These are phyloP conservation scores for Aphodius sticticus DNA, from an alignment of 2,888 invertebrate species.

Conservation along the genomic window DNA sequence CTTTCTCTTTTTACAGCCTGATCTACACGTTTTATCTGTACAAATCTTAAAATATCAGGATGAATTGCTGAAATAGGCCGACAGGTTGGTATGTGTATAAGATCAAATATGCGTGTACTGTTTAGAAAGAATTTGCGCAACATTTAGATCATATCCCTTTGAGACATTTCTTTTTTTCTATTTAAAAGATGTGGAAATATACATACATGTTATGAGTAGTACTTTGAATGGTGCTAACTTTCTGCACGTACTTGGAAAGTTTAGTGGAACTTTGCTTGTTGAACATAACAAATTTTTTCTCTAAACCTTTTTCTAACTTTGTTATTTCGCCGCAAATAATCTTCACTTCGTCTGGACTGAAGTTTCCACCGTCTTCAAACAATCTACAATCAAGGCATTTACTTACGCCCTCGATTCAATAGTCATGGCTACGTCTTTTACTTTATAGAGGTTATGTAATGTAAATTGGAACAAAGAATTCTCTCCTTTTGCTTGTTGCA, in stretches of 20 bases:
- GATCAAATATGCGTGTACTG: too few relatives aligned
- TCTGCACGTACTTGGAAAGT: slow-evolving; percentile 29
- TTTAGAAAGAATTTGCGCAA: too few relatives aligned
- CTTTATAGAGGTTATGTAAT: slow-evolving; percentile 28
- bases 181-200: too few relatives aligned
- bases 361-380: slow-evolving; percentile 52
- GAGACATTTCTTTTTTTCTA: too few relatives aligned
- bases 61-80: too few relatives aligned
- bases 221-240: slow-evolving; percentile 17
- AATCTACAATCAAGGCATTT: slow-evolving; percentile 41
- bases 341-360: slow-evolving; percentile 47
- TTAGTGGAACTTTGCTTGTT: slow-evolving; percentile 32
- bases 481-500: slow-evolving; percentile 5
- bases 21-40: too few relatives aligned
- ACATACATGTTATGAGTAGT: slow-evolving; percentile 14
- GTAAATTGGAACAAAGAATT: slow-evolving; percentile 28
- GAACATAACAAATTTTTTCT: slow-evolving; percentile 31
- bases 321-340: slow-evolving; percentile 31
- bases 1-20: too few relatives aligned
- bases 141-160: too few relatives aligned
- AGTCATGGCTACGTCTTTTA: background rate
- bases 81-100: too few relatives aligned
- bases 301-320: slow-evolving; percentile 36
- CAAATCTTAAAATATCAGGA: too few relatives aligned
- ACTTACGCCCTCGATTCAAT: too few relatives aligned